phyloP scores from a whole-genome alignment of 2,888 invertebrate genomes.

The Cremastinae sp. region DNA sequence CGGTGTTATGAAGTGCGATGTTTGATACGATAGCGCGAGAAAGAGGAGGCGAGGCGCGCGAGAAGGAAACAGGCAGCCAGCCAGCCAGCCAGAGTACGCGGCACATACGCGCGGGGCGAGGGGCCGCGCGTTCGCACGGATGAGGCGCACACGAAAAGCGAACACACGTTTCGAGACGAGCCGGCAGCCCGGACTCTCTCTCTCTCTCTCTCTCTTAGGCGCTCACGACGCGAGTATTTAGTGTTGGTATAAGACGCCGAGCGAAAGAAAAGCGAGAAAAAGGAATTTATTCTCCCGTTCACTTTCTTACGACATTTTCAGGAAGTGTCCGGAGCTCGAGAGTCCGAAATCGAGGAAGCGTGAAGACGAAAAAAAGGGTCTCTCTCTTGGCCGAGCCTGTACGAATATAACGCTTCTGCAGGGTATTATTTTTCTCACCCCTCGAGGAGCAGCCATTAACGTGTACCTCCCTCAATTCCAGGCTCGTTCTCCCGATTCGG shows the following conservation, averaged over 20 bases:
- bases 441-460: slow-evolving; percentile 41
- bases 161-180: slow-evolving; percentile 36
- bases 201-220: slow-evolving; percentile 50
- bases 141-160: slow-evolving; percentile 43
- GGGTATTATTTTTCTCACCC: slow-evolving; percentile 25
- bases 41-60: slow-evolving; percentile 64
- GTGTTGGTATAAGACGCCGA: not conserved
- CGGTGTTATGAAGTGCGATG: slow-evolving; percentile 77
- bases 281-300: not conserved
- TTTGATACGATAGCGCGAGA: slow-evolving; percentile 72
- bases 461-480: slow-evolving; percentile 62
- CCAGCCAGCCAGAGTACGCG: slow-evolving; percentile 63
- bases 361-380: slow-evolving; percentile 19
- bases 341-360: slow-evolving; percentile 19
- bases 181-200: slow-evolving; percentile 42
- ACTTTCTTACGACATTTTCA: slow-evolving; percentile 13
- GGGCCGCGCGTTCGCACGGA: slow-evolving; percentile 44
- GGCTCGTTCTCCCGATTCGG: slow-evolving; percentile 53
- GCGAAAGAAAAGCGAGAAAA: no score
- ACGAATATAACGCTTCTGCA: not conserved
- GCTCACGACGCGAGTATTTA: slow-evolving; percentile 26
- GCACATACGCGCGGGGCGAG: slow-evolving; percentile 61
- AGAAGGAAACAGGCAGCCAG: slow-evolving; percentile 67
- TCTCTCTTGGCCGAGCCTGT: not conserved
- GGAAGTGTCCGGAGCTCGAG: slow-evolving; percentile 19